Evolutionary conservation across 1,140 invertebrate species (phyloP), one percentile per base, ranked within the genome.

Genomic region (Polypedilum vanderplanki): DNA sequence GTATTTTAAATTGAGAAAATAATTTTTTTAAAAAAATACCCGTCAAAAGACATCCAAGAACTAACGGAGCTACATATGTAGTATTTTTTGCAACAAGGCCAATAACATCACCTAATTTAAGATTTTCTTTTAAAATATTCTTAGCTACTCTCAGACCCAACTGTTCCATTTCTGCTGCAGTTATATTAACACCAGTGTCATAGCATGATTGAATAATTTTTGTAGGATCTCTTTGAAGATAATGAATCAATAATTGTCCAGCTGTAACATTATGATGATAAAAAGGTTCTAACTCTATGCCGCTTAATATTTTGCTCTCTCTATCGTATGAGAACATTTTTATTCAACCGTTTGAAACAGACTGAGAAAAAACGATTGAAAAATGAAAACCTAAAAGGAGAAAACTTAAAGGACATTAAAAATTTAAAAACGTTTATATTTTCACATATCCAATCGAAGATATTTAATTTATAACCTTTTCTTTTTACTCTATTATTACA

Each of bases 221-320:
- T 12, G 77, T 75, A 2, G 81, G 80, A 79, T 81, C 79, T 41
- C 81, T 81, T 17, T 80, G 76, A 79, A 82, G 81, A 73, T 81
- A 82, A 4, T 81, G 80, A 46, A 80, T 79, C 0, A 81, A 74
- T 75, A 81, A 79, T 79, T 82, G 81, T 73, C 81, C 81, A 77
- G 81, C 81, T 40, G 80, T 81, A 75, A 80, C 81, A 64, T 81
- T 80, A 24, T 75, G 77, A 77, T 82, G 79, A 74, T 81, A 82
- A 74, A 81, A 81, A 73, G 79, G 77, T 73, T 78, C 77, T 73
- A 80, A 77, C 75, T 80, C 80, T 77, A 80, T 79, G 76, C 80
- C 80, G 76, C 79, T 82, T 80, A 80, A 81, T 75, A 82, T 77
- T 79, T 81, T 81, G 24, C 79, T 81, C 73, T 82, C 81, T 77